phyloP scores from a whole-genome alignment of 2,113 vertebrate genomes.

The Urocynchramus pylzowi region DNA sequence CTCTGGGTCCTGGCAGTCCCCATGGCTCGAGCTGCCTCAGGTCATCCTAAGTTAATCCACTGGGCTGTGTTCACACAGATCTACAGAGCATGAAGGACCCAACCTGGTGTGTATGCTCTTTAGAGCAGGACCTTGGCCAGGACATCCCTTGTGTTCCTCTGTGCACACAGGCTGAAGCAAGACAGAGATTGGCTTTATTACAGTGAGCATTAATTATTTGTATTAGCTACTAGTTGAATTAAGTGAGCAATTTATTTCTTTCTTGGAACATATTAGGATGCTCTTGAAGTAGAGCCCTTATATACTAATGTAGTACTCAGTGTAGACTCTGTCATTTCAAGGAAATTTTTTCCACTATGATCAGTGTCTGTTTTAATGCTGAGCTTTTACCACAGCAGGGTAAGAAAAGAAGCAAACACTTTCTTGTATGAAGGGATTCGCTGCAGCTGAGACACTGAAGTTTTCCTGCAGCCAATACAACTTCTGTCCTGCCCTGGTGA shows the following conservation, averaged over 20 bases:
- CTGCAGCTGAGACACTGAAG: not conserved
- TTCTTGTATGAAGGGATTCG: not conserved
- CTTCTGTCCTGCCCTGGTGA: not conserved
- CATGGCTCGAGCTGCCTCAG: not conserved
- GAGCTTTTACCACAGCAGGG: not conserved
- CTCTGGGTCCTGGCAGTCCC: not conserved
- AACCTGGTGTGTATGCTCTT: not conserved
- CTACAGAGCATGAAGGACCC: not conserved
- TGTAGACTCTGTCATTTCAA: not conserved
- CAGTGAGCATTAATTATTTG: not conserved
- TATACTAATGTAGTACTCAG: accelerated
- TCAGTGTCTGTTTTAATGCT: not conserved
- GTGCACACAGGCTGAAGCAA: not conserved
- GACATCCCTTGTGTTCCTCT: not conserved
- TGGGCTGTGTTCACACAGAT: not conserved
- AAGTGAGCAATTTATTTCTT: not conserved
- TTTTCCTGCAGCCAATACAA: not conserved
- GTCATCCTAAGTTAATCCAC: accelerated
- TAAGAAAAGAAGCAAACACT: not conserved
- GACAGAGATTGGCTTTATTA: not conserved
- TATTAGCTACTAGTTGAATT: not conserved
- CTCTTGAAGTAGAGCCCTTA: not conserved
- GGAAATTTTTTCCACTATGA: not conserved
- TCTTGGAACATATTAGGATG: not conserved
- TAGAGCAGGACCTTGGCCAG: not conserved